Conservation (phyloP, 2,113 vertebrate genomes). For the Beaufortia kweichowensis region DNA sequence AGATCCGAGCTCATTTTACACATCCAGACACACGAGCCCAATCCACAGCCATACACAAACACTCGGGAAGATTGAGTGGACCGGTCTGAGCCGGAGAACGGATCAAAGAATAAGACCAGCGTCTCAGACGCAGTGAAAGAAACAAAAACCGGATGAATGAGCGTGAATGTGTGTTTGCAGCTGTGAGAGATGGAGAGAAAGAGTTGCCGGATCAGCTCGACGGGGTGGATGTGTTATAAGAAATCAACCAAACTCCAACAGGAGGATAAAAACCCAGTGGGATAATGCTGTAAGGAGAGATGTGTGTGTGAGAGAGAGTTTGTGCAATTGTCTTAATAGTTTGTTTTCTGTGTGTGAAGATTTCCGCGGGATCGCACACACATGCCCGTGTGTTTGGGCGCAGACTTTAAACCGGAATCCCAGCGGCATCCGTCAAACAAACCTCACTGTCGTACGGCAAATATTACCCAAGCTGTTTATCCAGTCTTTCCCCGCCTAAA, state of each 20-base stretch:
- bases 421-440: conserved; percentile 35
- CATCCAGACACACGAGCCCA: conserved; percentile 55
- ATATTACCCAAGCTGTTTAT: conserved; percentile 40
- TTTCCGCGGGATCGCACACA: no score
- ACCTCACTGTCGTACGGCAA: conserved; percentile 14
- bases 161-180: not conserved
- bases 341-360: conserved; percentile 9
- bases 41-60: conserved; percentile 25
- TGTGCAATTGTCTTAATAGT: not conserved
- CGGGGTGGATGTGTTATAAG: conserved; percentile 11
- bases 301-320: conserved; percentile 3
- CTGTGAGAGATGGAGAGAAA: not conserved
- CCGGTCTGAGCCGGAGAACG: conserved; percentile 24
- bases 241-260: conserved; percentile 13
- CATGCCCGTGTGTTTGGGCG: not conserved
- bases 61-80: conserved; percentile 34
- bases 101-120: conserved; percentile 35
- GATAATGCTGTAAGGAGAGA: conserved; percentile 27
- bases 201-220: not conserved
- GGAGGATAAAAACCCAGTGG: conserved; percentile 18
- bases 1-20: conserved; percentile 69
- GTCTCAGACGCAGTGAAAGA: conserved; percentile 29
- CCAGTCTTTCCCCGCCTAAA: conserved; percentile 22
- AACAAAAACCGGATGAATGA: conserved; percentile 10
- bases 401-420: conserved; percentile 22